Conservation (phyloP, 1,140 invertebrate species). For the Pararge aegeria region DNA sequence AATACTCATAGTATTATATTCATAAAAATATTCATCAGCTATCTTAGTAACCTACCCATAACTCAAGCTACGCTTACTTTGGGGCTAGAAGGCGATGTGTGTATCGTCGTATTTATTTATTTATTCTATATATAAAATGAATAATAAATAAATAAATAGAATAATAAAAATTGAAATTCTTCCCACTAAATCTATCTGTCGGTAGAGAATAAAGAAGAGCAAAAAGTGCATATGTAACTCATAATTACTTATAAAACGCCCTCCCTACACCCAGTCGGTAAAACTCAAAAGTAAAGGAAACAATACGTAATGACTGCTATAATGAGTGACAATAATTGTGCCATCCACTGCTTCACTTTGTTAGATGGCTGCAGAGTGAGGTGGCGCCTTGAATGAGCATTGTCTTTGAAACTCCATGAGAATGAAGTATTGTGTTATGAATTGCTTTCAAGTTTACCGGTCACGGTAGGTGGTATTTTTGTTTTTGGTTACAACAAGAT, state of each 20-base stretch:
- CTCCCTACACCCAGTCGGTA: slow-evolving; percentile 41
- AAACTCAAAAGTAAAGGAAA: slow-evolving; percentile 58
- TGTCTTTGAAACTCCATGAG: slow-evolving; percentile 16
- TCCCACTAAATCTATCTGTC: too few species aligned
- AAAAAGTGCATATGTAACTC: too few species aligned
- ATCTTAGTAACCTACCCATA: too few species aligned
- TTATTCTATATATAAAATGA: too few species aligned
- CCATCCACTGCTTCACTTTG: slow-evolving; percentile 10
- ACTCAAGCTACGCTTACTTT: too few species aligned
- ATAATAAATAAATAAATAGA: too few species aligned
- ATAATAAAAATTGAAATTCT: too few species aligned
- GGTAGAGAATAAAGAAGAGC: too few species aligned
- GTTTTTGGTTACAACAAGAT: neutral
- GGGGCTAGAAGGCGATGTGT: too few species aligned
- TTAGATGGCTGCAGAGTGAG: slow-evolving; percentile 23
- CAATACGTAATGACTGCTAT: slow-evolving; percentile 58
- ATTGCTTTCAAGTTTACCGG: slow-evolving; percentile 23
- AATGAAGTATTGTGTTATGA: neutral
- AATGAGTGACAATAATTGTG: slow-evolving; percentile 65
- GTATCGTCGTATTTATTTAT: too few species aligned
- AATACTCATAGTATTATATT: too few species aligned
- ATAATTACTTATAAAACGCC: neutral
- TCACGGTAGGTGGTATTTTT: neutral
- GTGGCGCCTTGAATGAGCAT: slow-evolving; percentile 34
- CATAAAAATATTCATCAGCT: too few species aligned